Evolutionary conservation across 2,797 vertebrate species (phyloP), one percentile per base, ranked within the genome.

Genomic region (Triplophysa bombifrons): DNA sequence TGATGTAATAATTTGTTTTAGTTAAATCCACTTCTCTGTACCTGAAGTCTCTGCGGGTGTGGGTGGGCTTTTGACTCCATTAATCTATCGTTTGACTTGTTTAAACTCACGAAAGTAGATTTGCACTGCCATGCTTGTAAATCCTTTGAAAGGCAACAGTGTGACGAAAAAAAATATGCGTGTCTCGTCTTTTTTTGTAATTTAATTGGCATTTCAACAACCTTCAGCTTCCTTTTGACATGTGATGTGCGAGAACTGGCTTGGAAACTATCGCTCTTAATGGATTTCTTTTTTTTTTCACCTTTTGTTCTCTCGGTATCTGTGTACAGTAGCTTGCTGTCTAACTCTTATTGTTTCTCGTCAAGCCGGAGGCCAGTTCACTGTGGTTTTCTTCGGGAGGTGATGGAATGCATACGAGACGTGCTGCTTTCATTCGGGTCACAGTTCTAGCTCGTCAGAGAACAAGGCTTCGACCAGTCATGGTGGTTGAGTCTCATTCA

Each of bases 371-470:
- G 72, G 67, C 27, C 72, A 4, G 86, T 90, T 91, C 90, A 89
- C 90, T 89, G 86, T 86, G 86, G 83, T 88, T 88, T 82, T 83
- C 80, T 82, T 83, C 85, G 86, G 22, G 84, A 85, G 87, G 91
- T 87, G 87, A 88, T 82, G 4, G 27, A 74, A 74, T 48, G 34
- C 14, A 58, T 65, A 38, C 10, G 17, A 25, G 34, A 89, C 84
- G 78, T 83, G 85, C 90, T 92, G 91, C 88, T 91, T 90, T 91
- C 85, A 84, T 84, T 74, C 56, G 38, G 89, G 90, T 92, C 88
- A 91, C 85, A 88, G 87, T 86, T 92, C 88, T 88, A 87, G 84
- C 12, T 58, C 50, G 6, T 19, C 5, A 46, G 56, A 74, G 78
- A 72, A 65, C 19, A 30, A 51, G n/a, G 25, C 2, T 79, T 70